Evolutionary conservation across 2,113 vertebrate genomes (phyloP).

Genomic region (Ceuthmochares aereus): DNA sequence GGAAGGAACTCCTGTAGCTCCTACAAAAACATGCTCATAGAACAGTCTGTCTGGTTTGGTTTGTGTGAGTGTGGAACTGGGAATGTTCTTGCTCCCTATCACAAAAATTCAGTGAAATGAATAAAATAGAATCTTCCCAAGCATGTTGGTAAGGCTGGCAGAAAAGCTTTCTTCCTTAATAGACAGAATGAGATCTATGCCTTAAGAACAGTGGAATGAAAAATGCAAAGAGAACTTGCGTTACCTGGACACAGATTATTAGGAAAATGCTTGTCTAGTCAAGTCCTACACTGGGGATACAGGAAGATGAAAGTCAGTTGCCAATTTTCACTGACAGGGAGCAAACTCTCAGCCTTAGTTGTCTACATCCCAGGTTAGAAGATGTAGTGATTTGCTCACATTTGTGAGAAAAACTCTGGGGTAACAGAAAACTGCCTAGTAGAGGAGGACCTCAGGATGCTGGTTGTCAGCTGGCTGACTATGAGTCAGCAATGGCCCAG

Average conservation of each 20-base stretch:
- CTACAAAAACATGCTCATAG: not conserved
- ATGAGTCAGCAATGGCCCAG: too few species aligned
- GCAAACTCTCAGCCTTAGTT: not conserved
- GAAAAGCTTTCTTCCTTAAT: not conserved
- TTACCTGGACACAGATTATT: not conserved
- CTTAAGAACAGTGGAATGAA: not conserved
- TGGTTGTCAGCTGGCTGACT: too few species aligned
- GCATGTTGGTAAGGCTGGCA: not conserved
- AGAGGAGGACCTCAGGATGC: too few species aligned
- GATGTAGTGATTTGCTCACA: not conserved
- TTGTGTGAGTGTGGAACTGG: not conserved
- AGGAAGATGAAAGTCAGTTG: not conserved
- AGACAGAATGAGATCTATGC: not conserved
- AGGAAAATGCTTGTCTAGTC: rapidly evolving
- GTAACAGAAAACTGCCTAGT: not conserved
- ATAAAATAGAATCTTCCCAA: not conserved
- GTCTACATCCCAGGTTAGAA: not conserved
- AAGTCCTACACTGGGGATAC: not conserved
- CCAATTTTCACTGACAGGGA: not conserved
- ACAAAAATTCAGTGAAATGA: not conserved
- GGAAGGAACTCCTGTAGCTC: not conserved
- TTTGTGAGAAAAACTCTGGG: not conserved
- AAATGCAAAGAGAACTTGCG: rapidly evolving
- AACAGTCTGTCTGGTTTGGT: not conserved
- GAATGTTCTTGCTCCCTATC: not conserved